These are phyloP conservation scores for Muscina levida DNA, from an alignment of 2,888 invertebrate species.

Conservation along the genomic window DNA sequence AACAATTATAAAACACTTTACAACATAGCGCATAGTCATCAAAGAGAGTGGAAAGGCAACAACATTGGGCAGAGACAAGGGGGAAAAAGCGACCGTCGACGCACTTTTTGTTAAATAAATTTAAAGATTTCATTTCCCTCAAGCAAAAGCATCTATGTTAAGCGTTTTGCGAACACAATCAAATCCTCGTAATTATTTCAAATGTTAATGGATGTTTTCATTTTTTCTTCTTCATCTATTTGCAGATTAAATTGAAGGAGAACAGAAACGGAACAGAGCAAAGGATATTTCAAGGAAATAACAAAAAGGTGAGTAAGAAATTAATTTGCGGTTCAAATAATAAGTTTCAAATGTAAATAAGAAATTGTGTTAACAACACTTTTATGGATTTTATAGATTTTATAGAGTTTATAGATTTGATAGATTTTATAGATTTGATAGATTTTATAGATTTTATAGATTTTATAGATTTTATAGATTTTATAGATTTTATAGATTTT, in stretches of 20 bases:
- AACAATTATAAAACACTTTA: conserved; percentile 27
- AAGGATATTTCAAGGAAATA: conserved; percentile 25
- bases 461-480: too few relatives aligned
- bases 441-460: too few relatives aligned
- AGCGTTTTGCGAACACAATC: conserved; percentile 4
- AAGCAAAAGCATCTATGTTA: background rate
- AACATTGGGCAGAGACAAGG: background rate
- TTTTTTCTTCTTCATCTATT: background rate
- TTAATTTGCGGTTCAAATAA: too few relatives aligned
- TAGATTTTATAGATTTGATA: too few relatives aligned
- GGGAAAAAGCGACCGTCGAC: background rate
- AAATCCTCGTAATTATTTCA: background rate
- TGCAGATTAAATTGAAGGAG: conserved; percentile 1
- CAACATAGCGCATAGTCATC: background rate
- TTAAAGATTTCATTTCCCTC: too few relatives aligned
- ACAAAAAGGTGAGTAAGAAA: conserved; percentile 2
- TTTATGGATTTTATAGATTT: too few relatives aligned
- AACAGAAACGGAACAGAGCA: background rate
- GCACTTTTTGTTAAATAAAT: too few relatives aligned
- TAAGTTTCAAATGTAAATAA: too few relatives aligned
- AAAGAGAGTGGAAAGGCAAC: background rate
- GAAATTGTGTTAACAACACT: too few relatives aligned
- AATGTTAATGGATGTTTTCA: conserved; percentile 20
- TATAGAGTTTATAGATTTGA: too few relatives aligned
- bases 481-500: too few relatives aligned